Evolutionary conservation across 2,797 vertebrate genomes (phyloP), one percentile per base, ranked within the genome.

Genomic region (Mus minutoides): DNA sequence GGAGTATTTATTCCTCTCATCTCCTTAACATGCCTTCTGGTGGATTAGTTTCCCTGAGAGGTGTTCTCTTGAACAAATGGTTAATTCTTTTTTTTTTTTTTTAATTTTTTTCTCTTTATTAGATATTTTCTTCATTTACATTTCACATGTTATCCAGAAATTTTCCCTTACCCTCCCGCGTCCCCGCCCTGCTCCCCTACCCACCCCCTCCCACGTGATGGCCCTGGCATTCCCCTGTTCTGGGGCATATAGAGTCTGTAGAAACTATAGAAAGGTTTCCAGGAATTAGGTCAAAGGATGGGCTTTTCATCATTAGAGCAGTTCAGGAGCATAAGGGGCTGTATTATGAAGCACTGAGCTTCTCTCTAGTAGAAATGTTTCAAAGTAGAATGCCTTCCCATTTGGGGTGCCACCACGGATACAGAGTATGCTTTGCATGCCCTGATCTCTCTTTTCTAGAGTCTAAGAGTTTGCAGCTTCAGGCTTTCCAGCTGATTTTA

Each of bases 401-500:
- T 92, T 67, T 88, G 43, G 40, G 54, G 69, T 75, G 40, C 80
- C 77, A 56, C 6, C 52, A 79, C 77, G 52, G 24, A 89, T 40
- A 73, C 2, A 60, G 17, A 93, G 52, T 80, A 62, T 34, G 80
- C n/a, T 62, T 13, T 16, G 12, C 3, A 26, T 62, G 60, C 54
- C 26, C 71, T 58, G 60, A 26, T 91, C 13, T 75, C 29, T 79
- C 22, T 46, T 34, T 86, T 54, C 64, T 43, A 62, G 64, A 60
- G 46, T 62, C 76, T 90, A 13, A 37, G 75, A 90, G 34, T 93
- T 88, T 92, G 24, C 67, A 78, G 40, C 71, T 94, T 94, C 43
- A 52, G 88, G 26, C 71, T 60, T 97, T 94, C 94, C 91, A 89
- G 56, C 34, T 97, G 84, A 91, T 67, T 90, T 96, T 37, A 29